Evolutionary conservation across 37 sponge, comb jelly and placozoan genomes (phyloP).

Genomic region (Dysidea cf. avara): DNA sequence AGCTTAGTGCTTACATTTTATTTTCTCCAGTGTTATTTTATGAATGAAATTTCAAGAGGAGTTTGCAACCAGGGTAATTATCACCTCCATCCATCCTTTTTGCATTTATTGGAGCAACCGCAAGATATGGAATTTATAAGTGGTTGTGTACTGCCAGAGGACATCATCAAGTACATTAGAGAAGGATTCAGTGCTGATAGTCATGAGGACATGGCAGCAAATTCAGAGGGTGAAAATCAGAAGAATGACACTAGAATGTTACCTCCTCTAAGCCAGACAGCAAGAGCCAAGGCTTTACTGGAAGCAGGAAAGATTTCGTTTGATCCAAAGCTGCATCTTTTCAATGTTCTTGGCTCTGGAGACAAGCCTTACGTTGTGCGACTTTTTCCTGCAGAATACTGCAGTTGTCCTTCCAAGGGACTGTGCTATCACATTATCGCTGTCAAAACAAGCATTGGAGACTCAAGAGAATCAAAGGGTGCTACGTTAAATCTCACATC

Average conservation of each 20-base stretch:
- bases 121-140: neutral
- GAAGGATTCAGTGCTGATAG: no score
- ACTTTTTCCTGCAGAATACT: slow-evolving; percentile 49
- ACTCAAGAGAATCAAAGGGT: no score
- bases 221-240: no score
- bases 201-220: no score
- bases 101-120: neutral
- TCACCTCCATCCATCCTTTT: neutral
- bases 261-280: no score
- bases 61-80: neutral
- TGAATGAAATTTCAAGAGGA: no score
- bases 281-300: no score
- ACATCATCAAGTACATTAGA: neutral
- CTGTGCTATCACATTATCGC: slow-evolving; percentile 63
- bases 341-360: slow-evolving; percentile 30
- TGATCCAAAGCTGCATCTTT: slow-evolving; percentile 29
- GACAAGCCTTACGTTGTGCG: slow-evolving; percentile 28
- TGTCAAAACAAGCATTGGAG: slow-evolving; percentile 44
- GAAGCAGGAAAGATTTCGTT: slow-evolving; percentile 7
- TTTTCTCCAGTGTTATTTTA: neutral
- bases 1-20: neutral
- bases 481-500: no score
- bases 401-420: slow-evolving; percentile 49
- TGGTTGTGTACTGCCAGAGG: neutral
- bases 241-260: no score